Percentiles rank a stretch among this genome's conserved stretches.
phyloP scores from a whole-genome alignment of 2,888 invertebrate genomes.

The Philopedon plagiatum region DNA sequence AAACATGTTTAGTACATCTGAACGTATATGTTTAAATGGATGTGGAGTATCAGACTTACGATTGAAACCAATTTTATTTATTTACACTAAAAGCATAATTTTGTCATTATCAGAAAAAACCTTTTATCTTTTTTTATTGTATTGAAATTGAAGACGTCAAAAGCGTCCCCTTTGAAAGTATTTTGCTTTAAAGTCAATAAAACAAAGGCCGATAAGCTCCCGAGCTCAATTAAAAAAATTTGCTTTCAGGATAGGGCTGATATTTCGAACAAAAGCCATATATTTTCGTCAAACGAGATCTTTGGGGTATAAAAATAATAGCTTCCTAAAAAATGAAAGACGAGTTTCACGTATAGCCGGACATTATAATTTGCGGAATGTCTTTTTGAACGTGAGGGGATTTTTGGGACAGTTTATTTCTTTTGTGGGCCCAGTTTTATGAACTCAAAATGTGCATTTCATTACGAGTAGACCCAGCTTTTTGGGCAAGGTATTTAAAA shows the following conservation, averaged over 20 bases:
- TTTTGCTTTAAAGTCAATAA: neutral
- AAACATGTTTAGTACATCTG: too few relatives aligned
- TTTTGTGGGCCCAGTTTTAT: neutral
- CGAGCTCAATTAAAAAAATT: neutral
- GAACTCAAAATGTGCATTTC: neutral
- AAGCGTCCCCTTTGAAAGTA: too few relatives aligned
- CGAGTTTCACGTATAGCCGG: slow-evolving; percentile 7
- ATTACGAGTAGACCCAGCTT: too few relatives aligned
- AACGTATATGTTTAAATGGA: too few relatives aligned
- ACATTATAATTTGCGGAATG: slow-evolving; percentile 25
- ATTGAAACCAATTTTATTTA: too few relatives aligned
- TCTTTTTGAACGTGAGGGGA: slow-evolving; percentile 2
- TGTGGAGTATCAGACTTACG: too few relatives aligned
- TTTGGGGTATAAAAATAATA: slow-evolving; percentile 23
- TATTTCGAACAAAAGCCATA: slow-evolving; percentile 3
- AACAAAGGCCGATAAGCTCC: neutral
- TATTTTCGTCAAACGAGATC: slow-evolving; percentile 15
- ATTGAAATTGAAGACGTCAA: neutral
- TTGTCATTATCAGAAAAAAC: too few relatives aligned
- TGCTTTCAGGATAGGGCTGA: neutral
- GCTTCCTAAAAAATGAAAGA: slow-evolving; percentile 20
- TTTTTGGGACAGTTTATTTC: slow-evolving; percentile 10
- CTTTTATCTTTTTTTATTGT: neutral
- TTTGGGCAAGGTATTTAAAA: too few relatives aligned
- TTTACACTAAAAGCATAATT: too few relatives aligned